phyloP scores from a whole-genome alignment of 2,888 invertebrate species.

The Meiosimyza platycephala region DNA sequence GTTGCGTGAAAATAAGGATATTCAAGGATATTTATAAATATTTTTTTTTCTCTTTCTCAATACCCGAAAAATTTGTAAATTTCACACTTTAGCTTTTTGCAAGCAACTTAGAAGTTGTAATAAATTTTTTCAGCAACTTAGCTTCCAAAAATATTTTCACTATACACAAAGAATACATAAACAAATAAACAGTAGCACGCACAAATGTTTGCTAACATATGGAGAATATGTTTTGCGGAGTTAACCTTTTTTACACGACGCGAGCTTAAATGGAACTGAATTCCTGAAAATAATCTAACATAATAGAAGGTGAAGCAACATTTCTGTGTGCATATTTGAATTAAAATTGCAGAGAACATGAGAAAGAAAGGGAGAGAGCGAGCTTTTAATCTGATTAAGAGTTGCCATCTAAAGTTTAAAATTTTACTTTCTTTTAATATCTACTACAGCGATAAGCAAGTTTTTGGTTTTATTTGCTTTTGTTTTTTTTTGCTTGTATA shows the following conservation, averaged over 20 bases:
- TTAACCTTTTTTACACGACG: background rate
- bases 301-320: background rate
- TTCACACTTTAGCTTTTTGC: background rate
- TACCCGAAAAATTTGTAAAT: background rate
- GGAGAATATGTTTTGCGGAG: background rate
- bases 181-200: background rate
- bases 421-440: too few species aligned
- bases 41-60: background rate
- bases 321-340: background rate
- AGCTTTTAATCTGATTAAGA: background rate
- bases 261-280: constrained; percentile 8
- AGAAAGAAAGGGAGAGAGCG: background rate
- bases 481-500: too few species aligned
- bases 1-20: constrained; percentile 3
- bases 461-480: too few species aligned
- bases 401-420: too few species aligned
- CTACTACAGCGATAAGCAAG: too few species aligned
- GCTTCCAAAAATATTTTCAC: background rate
- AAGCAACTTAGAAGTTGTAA: background rate
- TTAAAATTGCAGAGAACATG: background rate
- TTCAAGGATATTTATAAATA: constrained; percentile 2
- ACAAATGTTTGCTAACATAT: background rate
- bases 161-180: background rate
- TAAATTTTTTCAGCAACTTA: background rate
- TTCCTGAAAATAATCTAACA: background rate